Percentiles rank a stretch among this genome's conserved stretches.
Evolutionary conservation across 2,888 invertebrate genomes (phyloP).

Genomic region (Phlogophora meticulosa): DNA sequence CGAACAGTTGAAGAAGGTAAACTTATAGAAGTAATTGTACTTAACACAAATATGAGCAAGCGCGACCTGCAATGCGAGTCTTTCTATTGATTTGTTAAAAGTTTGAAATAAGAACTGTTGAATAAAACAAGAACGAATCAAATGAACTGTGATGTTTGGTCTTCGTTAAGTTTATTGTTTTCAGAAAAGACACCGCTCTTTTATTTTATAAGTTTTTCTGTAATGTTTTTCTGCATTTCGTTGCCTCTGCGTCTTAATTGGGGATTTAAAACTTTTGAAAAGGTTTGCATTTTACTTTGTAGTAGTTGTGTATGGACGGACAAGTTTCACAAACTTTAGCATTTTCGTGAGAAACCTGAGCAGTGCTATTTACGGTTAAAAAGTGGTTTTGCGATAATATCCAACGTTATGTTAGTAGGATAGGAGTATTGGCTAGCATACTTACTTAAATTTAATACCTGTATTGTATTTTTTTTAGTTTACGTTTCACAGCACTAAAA

Average conservation of each 20-base stretch:
- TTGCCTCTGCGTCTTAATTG: constrained; percentile 5
- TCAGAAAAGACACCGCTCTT: constrained; percentile 26
- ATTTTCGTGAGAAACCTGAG: too few species aligned
- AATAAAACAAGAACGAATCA: constrained; percentile 23
- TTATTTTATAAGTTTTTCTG: constrained; percentile 41
- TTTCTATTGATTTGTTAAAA: constrained; percentile 13
- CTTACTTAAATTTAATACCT: too few species aligned
- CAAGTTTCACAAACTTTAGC: background rate
- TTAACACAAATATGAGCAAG: too few species aligned
- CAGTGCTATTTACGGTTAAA: too few species aligned
- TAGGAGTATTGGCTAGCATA: too few species aligned
- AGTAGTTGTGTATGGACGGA: background rate
- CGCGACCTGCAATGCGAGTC: too few species aligned
- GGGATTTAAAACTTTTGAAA: constrained; percentile 16
- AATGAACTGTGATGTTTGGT: constrained; percentile 20
- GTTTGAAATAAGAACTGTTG: constrained; percentile 16
- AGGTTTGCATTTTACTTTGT: constrained; percentile 31
- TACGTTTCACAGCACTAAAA: too few species aligned
- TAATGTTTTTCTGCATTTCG: constrained; percentile 26
- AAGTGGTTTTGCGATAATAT: too few species aligned
- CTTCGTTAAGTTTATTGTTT: constrained; percentile 21
- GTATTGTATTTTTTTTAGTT: too few species aligned
- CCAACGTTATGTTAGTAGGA: too few species aligned
- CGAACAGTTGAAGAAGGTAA: too few species aligned
- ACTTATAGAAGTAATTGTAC: too few species aligned